Evolutionary conservation across 2,888 invertebrate species (phyloP).

Genomic region (Drosophila neonasuta): DNA sequence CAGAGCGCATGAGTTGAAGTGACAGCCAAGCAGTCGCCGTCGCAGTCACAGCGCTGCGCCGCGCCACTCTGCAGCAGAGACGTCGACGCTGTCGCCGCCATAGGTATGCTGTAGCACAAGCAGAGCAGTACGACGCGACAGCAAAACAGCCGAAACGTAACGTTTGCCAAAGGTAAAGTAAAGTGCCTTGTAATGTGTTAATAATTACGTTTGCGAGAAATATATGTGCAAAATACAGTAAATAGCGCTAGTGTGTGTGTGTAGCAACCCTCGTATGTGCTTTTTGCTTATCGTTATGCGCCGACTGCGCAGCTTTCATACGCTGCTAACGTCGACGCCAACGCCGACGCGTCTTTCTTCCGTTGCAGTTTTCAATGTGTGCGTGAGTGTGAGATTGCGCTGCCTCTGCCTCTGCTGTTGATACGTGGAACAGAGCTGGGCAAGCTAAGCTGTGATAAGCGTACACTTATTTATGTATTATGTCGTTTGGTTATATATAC

Average conservation of each 20-base stretch:
- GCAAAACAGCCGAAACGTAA: conserved; percentile 54
- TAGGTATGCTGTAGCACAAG: conserved; percentile 56
- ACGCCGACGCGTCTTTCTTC: conserved; percentile 39
- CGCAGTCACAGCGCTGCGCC: conserved; percentile 42
- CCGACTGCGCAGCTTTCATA: conserved; percentile 37
- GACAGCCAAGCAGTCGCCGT: conserved; percentile 44
- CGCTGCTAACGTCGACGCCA: not conserved
- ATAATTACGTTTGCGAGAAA: conserved; percentile 28
- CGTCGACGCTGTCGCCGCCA: conserved; percentile 43
- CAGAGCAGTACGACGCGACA: conserved; percentile 43
- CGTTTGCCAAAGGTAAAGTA: conserved; percentile 70
- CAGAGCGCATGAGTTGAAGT: conserved; percentile 50
- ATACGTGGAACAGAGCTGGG: conserved; percentile 37
- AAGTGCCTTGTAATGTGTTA: conserved; percentile 34
- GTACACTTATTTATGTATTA: conserved; percentile 30
- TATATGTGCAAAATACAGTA: conserved; percentile 13
- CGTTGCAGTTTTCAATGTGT: conserved; percentile 37
- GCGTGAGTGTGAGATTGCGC: conserved; percentile 20
- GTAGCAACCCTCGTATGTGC: conserved; percentile 12
- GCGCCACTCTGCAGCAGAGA: conserved; percentile 32
- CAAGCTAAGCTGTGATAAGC: conserved; percentile 54
- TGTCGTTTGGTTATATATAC: conserved; percentile 1
- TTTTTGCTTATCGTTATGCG: conserved; percentile 37
- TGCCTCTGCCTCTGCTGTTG: conserved; percentile 36
- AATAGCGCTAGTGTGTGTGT: conserved; percentile 26